Evolutionary conservation across 2,888 invertebrate genomes (phyloP).

Genomic region (Fragum sueziense): DNA sequence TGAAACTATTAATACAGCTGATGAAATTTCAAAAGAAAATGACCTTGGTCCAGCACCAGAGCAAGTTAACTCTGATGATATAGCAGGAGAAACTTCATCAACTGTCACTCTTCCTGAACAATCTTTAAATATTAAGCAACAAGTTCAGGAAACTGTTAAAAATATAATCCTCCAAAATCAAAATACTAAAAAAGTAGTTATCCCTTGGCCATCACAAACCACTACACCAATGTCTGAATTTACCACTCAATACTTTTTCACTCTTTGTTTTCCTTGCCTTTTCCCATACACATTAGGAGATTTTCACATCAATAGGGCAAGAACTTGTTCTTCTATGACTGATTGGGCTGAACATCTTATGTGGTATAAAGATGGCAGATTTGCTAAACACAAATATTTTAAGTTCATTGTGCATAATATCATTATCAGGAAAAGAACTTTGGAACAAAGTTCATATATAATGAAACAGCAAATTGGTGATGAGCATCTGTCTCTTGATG

Average conservation of each 20-base stretch:
- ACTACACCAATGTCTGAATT: conserved; percentile 53
- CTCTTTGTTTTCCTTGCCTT: conserved; percentile 42
- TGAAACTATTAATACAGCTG: not conserved
- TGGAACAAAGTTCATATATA: conserved; percentile 55
- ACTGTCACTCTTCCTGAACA: conserved; percentile 46
- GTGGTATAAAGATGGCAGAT: conserved; percentile 54
- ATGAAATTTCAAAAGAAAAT: not conserved
- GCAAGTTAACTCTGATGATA: conserved; percentile 35
- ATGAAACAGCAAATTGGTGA: conserved; percentile 62
- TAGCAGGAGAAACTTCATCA: conserved; percentile 38
- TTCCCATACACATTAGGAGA: conserved; percentile 50
- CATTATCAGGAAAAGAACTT: conserved; percentile 54
- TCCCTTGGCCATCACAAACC: conserved; percentile 51
- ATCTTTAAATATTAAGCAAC: conserved; percentile 34
- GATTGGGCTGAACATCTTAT: conserved; percentile 62
- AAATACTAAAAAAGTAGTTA: conserved; percentile 27
- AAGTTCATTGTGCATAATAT: conserved; percentile 62
- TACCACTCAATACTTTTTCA: conserved; percentile 47
- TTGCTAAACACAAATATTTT: conserved; percentile 56
- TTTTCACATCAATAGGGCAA: conserved; percentile 53
- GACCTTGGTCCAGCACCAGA: conserved; percentile 44
- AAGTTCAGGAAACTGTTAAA: conserved; percentile 35
- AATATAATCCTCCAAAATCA: conserved; percentile 4
- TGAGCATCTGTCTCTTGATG: conserved; percentile 49
- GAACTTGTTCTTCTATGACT: conserved; percentile 46